phyloP scores from a whole-genome alignment of 23 tunicate species.

The Styela plicata region DNA sequence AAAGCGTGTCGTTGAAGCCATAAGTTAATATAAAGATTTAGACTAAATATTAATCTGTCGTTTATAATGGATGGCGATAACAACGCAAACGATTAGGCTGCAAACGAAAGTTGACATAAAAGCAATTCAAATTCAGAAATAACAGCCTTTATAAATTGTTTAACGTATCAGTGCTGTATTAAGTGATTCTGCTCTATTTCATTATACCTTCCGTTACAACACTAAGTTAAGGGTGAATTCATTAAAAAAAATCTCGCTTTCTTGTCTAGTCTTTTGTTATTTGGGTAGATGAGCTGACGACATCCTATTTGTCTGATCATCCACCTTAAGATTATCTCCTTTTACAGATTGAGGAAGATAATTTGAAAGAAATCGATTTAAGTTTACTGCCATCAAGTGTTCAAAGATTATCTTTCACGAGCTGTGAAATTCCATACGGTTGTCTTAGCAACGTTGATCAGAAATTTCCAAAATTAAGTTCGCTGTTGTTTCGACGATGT shows the following conservation, averaged over 20 bases:
- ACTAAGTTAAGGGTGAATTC: no score
- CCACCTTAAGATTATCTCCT: no score
- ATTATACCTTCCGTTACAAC: no score
- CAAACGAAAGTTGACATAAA: no score
- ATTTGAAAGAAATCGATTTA: constrained; percentile 31
- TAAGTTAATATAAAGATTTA: no score
- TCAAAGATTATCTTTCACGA: constrained; percentile 44
- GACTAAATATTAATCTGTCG: no score
- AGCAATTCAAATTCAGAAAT: no score
- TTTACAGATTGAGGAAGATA: constrained; percentile 70
- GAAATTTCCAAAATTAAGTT: constrained; percentile 40
- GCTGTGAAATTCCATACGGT: constrained; percentile 53
- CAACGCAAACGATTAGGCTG: no score
- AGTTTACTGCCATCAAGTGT: constrained; percentile 45
- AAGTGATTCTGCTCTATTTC: no score
- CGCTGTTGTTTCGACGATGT: constrained; percentile 49
- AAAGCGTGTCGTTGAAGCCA: no score
- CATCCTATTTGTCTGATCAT: not conserved
- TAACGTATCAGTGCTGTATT: not conserved
- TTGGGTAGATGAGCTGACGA: not conserved
- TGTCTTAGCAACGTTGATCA: constrained; percentile 26
- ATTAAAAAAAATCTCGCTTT: not conserved
- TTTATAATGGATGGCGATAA: no score
- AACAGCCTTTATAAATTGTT: no score
- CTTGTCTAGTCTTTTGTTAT: not conserved